A percentile compares a stretch with the other conserved stretches of the same genome.
Evolutionary conservation across 2,113 vertebrate genomes (phyloP).

Genomic region (Nyctereutes procyonoides): DNA sequence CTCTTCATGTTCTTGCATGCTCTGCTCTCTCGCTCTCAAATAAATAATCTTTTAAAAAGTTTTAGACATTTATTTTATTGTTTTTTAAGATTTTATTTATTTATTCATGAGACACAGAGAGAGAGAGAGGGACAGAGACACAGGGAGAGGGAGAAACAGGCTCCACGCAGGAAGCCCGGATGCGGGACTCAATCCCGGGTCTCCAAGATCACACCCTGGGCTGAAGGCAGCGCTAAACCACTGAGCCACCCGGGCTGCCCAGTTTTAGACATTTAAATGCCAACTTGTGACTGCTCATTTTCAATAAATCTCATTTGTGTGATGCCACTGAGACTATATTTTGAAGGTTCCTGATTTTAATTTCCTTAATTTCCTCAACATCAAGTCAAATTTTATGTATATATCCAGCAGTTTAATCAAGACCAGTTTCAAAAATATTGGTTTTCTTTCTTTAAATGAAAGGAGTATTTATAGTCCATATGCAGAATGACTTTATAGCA

Average conservation of each 20-base stretch:
- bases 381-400: neutral
- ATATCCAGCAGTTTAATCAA: neutral
- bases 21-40: neutral
- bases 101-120: no score
- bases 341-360: constrained; percentile 37
- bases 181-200: no score
- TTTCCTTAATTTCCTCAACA: neutral
- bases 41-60: neutral
- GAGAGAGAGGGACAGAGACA: no score
- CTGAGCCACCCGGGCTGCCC: no score
- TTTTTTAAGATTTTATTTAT: no score
- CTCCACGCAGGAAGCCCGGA: no score
- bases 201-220: no score
- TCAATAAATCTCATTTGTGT: neutral
- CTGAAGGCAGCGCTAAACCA: no score
- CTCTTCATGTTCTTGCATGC: neutral
- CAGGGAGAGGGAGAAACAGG: no score
- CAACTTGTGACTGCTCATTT: constrained; percentile 20
- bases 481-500: constrained; percentile 28
- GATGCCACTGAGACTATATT: neutral
- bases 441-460: neutral
- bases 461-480: neutral
- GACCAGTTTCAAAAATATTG: neutral
- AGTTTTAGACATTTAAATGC: neutral
- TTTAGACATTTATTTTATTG: neutral